Base-by-base conservation (phyloP, 2,888 invertebrate species). In the Arctia plantaginis region DNA sequence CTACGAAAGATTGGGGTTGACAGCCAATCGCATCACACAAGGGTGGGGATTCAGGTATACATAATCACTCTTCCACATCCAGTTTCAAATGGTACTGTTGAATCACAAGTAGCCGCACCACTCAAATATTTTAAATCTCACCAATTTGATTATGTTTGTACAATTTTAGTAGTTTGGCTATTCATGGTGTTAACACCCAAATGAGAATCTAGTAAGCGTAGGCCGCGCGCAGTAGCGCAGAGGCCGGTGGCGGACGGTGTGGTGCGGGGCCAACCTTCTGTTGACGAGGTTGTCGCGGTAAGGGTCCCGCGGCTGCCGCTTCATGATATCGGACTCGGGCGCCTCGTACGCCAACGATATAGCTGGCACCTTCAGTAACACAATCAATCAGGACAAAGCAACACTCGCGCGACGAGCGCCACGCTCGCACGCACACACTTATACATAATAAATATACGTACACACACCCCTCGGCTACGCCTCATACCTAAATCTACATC, bases 281-380 rank as follows among this genome's bases (percentile, higher is more conserved):
- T 99, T 99, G 96, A 99, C 99, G 97, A 99, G 98, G 97, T 99
- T 99, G 97, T 99, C 99, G 96, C 98, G 98, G 97, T 98, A 98
- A 94, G 99, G 99, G 97, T 99, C 98, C 97, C 99, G 98, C 93
- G 99, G 99, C 97, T 98, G 98, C 96, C 99, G 98, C 98, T 99
- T 99, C 99, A 99, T 99, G 97, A 99, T 99, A 97, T 99, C 99
- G 96, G 98, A 98, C 97, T 99, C 99, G 96, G 99, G 98, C 96
- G 98, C 98, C 97, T 99, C 99, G 97, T 99, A 99, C 97, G 99
- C 99, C 97, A 99, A 97, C 96, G 99, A 99, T 97, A 99, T 99
- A 97, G 99, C 99, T 96, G 99, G 99, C 97, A 99, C 98, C 99
- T 98, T 97, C 95, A 93, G 96, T 96, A 96, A 96, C 95, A 96